phyloP scores from a whole-genome alignment of 2,113 vertebrate genomes.

The Echinops telfairi region DNA sequence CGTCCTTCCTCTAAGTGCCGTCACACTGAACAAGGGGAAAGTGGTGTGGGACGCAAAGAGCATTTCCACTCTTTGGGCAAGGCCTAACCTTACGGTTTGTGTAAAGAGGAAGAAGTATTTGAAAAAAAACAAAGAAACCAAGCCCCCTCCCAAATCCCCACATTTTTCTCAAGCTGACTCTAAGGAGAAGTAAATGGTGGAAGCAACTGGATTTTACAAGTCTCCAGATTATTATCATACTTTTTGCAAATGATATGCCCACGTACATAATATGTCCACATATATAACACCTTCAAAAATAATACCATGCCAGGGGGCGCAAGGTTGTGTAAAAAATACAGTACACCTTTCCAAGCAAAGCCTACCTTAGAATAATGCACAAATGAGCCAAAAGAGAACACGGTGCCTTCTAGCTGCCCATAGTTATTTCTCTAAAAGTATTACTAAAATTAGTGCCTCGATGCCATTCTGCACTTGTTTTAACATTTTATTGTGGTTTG shows the following conservation, averaged over 20 bases:
- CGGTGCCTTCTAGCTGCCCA: background rate
- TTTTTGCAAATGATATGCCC: background rate
- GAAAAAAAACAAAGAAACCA: background rate
- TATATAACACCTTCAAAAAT: background rate
- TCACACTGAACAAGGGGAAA: background rate
- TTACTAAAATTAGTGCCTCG: background rate
- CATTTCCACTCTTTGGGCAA: background rate
- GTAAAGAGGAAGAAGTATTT: background rate
- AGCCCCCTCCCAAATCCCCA: background rate
- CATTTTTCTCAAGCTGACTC: slow-evolving; percentile 23
- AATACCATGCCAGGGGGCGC: background rate
- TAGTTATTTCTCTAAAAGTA: background rate
- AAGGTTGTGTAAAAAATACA: background rate
- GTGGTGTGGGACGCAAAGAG: background rate
- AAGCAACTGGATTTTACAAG: slow-evolving; percentile 5
- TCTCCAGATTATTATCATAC: background rate
- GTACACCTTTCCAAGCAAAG: background rate
- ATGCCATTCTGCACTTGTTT: background rate
- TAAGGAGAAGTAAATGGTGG: background rate
- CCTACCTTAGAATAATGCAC: slow-evolving; percentile 7
- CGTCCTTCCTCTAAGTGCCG: background rate
- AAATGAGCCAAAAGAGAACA: background rate
- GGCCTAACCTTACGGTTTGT: background rate
- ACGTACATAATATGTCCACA: background rate
- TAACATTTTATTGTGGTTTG: too few relatives aligned